Base-by-base conservation (phyloP, 1,140 invertebrate species). In the Nebria ingens region DNA sequence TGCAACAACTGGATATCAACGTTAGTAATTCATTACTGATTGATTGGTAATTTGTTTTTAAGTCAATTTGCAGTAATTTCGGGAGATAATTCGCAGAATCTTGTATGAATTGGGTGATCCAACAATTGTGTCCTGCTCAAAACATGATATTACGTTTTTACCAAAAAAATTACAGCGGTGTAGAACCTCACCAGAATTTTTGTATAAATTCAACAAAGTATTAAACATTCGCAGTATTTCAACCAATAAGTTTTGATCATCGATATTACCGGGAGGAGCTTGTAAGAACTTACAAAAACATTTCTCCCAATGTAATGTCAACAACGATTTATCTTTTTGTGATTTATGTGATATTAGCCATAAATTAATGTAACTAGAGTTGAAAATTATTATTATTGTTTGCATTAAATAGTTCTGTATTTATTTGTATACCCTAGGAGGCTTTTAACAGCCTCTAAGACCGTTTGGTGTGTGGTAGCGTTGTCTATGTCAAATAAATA, bases 401-500 rank as follows among this genome's bases (percentile, higher is more conserved):
- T n/a, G n/a, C n/a, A n/a, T n/a, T n/a, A n/a, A n/a, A n/a, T n/a
- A n/a, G n/a, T n/a, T n/a, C n/a, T n/a, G n/a, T n/a, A n/a, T n/a
- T n/a, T n/a, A n/a, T n/a, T 38, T 51, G 68, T 62, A 67, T 72
- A 83, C 80, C 77, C 74, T 53, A 73, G 74, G 12, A 83, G 62
- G 38, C 73, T 71, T 61, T 74, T 68, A 1, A 83, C 57, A 2
- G 75, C 72, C 38, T 74, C 71, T 15, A 63, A 66, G 19, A 82
- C 80, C 57, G 73, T 70, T 21, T 67, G 64, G 57, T 84, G 81
- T 0, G 75, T 73, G 0, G 76, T 80, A 11, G 79, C 81, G 67
- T 80, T 83, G 62, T 84, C 79, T 29, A 84, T 69, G n/a, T 69
- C 70, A 13, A 75, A 67, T 11, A 84, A 60, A 52, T 74, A 72